Base-by-base conservation (phyloP, 1,140 invertebrate species). In the Nebria ingens region DNA sequence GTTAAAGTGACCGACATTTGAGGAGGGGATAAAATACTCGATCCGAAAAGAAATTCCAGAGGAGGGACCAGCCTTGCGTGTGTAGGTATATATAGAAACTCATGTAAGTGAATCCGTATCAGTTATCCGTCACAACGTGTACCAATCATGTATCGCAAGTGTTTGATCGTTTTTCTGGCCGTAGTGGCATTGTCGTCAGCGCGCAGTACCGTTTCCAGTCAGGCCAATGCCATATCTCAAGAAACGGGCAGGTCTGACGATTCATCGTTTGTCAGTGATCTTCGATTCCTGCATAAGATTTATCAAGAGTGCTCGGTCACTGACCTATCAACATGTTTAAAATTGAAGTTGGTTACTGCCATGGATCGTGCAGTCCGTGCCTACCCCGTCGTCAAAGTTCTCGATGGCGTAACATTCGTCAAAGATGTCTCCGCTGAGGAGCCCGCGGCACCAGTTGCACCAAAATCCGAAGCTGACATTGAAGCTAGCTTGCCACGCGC, bases 301-400 rank as follows among this genome's bases (percentile, higher is more conserved):
- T 89, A 88, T 69, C 85, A 85, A 66, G 85, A 89, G 58, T 90
- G 87, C 71, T 76, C 82, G 20, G 79, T 76, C 2, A 72, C 77
- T 21, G 84, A 87, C 51, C 64, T 88, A 13, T 79, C 80, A 50
- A 79, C 83, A 19, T 91, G 87, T 60, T 70, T 91, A 2, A 89
- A 90, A 67, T 65, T 87, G 29, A 89, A 89, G 65, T 67, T 90
- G 19, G 71, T 87, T 0, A 79, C 82, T 1, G 81, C 85, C 1
- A 72, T 91, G 64, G 86, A 87, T 58, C 77, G 84, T 56, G 79
- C 82, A 50, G 78, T 81, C 2, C 73, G 80, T n/a, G 78, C 78
- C 42, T 75, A 73, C 59, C 73, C 76, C 1, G 76, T 83, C 40
- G 64, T 89, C 12, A 73, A 78, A 13, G 66, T 89, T 2, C 71